A percentile compares a stretch with the other conserved stretches of the same genome.
Conservation (phyloP, 2,113 vertebrate genomes). For the Alethe diademata region DNA sequence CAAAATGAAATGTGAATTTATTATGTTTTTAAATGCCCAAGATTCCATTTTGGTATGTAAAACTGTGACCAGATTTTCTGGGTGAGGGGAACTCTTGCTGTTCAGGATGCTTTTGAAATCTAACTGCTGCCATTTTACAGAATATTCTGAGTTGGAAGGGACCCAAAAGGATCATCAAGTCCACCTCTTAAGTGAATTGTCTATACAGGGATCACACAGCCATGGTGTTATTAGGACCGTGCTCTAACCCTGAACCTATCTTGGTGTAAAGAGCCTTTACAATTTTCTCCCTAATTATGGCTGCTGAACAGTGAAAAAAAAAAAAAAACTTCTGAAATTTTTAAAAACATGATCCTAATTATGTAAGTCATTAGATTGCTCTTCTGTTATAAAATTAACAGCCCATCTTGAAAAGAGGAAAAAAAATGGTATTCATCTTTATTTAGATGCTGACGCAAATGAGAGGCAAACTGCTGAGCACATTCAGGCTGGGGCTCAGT, state of each 20-base stretch:
- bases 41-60: background rate
- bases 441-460: conserved; percentile 32
- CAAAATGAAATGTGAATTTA: background rate
- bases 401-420: background rate
- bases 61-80: background rate
- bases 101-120: background rate
- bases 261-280: background rate
- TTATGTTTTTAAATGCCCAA: background rate
- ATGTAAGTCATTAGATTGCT: background rate
- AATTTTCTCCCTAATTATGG: background rate
- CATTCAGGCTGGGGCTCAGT: background rate
- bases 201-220: background rate
- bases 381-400: conserved; percentile 29
- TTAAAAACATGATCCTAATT: conserved; percentile 9
- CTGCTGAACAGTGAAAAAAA: background rate
- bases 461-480: conserved; percentile 10
- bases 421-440: background rate
- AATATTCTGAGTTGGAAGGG: background rate
- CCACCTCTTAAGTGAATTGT: background rate
- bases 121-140: background rate
- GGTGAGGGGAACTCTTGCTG: background rate
- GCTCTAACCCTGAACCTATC: background rate
- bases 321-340: background rate
- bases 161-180: background rate
- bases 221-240: background rate